phyloP scores from a whole-genome alignment of 2,888 invertebrate species.

The Endomychus coccineus region DNA sequence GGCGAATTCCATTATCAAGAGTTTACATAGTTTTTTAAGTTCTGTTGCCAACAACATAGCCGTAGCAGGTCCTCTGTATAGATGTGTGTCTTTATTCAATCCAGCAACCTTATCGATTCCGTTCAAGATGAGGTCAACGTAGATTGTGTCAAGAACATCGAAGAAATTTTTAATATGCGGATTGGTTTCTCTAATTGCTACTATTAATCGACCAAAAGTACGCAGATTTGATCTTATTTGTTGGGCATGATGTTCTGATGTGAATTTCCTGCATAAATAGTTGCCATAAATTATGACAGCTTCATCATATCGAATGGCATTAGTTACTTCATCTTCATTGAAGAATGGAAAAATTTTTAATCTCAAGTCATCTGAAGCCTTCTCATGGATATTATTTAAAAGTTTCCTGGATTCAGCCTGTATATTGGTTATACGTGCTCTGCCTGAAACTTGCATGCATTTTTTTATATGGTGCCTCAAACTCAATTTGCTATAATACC shows the following conservation, averaged over 20 bases:
- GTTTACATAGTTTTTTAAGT: slow-evolving; percentile 14
- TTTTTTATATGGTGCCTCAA: slow-evolving; percentile 4
- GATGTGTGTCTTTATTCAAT: slow-evolving; percentile 5
- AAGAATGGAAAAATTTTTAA: slow-evolving; percentile 11
- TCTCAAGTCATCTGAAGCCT: slow-evolving; percentile 8
- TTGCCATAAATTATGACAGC: slow-evolving; percentile 16
- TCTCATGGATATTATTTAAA: slow-evolving; percentile 3
- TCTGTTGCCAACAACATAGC: slow-evolving; percentile 14
- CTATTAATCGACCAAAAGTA: slow-evolving; percentile 13
- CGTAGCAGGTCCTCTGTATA: slow-evolving; percentile 14
- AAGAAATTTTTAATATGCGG: slow-evolving; percentile 7
- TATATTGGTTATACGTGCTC: background rate
- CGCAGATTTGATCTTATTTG: slow-evolving; percentile 13
- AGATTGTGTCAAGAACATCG: slow-evolving; percentile 13
- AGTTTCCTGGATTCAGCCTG: slow-evolving; percentile 10
- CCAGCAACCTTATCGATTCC: slow-evolving; percentile 11
- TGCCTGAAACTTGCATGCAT: background rate
- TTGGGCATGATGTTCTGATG: slow-evolving; percentile 11
- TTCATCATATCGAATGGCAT: slow-evolving; percentile 14
- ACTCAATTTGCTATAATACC: slow-evolving; percentile 3
- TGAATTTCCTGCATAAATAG: slow-evolving; percentile 13
- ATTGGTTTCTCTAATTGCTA: slow-evolving; percentile 13
- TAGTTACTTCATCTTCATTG: slow-evolving; percentile 12
- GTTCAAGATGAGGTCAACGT: slow-evolving; percentile 2
- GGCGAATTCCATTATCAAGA: slow-evolving; percentile 11